Conservation (phyloP, 1,140 invertebrate species). For the Drosophila repletoides region DNA sequence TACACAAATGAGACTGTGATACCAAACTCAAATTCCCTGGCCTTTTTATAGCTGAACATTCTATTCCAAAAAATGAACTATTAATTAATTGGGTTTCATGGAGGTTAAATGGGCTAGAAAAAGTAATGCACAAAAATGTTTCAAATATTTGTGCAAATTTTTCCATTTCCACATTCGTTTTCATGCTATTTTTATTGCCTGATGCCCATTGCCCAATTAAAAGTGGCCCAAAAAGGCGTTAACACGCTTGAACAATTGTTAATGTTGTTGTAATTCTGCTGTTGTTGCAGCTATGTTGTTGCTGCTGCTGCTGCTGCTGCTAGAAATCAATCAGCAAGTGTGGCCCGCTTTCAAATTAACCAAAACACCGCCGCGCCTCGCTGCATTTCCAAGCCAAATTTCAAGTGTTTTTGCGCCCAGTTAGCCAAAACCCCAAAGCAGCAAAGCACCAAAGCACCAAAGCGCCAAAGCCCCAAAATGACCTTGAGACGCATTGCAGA, state of each 20-base stretch:
- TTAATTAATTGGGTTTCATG: slow-evolving; percentile 56
- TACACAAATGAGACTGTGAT: slow-evolving; percentile 56
- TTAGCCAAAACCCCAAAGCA: slow-evolving; percentile 13
- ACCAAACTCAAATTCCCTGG: slow-evolving; percentile 8
- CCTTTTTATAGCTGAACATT: slow-evolving; percentile 57
- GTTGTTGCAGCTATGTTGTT: slow-evolving; percentile 15
- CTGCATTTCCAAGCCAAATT: slow-evolving; percentile 51
- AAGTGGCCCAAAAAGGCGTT: slow-evolving; percentile 50
- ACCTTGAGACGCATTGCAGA: slow-evolving; percentile 54
- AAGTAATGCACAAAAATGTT: slow-evolving; percentile 51
- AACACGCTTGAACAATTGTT: slow-evolving; percentile 40
- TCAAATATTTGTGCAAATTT: slow-evolving; percentile 69
- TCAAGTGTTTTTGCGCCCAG: slow-evolving; percentile 24
- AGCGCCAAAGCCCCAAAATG: slow-evolving; percentile 22
- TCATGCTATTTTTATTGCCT: slow-evolving; percentile 26
- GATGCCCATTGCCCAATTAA: slow-evolving; percentile 61
- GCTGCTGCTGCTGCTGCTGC: slow-evolving; percentile 7
- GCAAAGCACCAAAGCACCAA: not conserved
- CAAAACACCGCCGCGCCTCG: slow-evolving; percentile 56
- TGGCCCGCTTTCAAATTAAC: slow-evolving; percentile 67
- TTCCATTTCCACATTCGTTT: slow-evolving; percentile 61
- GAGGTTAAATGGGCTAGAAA: slow-evolving; percentile 72
- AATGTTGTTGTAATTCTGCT: slow-evolving; percentile 12
- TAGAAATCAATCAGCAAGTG: slow-evolving; percentile 73
- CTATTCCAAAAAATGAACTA: slow-evolving; percentile 29